Evolutionary conservation across 2,888 invertebrate species (phyloP).

Genomic region (Eristalinus aeneus): DNA sequence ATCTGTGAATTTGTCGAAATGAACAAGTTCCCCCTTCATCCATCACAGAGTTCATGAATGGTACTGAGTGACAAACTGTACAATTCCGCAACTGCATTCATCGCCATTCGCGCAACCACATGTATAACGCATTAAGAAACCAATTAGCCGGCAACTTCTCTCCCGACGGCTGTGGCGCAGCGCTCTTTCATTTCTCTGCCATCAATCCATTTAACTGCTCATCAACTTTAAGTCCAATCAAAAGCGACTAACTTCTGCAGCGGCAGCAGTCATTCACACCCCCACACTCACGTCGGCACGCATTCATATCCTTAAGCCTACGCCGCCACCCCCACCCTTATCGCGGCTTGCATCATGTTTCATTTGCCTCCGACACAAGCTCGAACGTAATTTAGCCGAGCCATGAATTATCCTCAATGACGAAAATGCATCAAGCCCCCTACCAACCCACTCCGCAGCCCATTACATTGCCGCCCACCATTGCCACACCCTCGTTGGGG

Average conservation of each 20-base stretch:
- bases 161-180: neutral
- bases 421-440: conserved; percentile 51
- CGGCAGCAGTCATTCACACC: conserved; percentile 28
- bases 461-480: conserved; percentile 1
- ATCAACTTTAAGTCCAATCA: conserved; percentile 46
- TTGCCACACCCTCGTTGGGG: conserved; percentile 13
- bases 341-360: conserved; percentile 56
- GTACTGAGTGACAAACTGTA: neutral
- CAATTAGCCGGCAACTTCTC: neutral
- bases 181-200: neutral
- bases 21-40: neutral
- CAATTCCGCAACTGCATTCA: neutral
- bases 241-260: conserved; percentile 25
- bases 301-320: neutral
- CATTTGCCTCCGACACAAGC: conserved; percentile 49
- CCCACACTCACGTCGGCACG: neutral
- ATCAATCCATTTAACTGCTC: neutral
- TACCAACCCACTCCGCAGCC: conserved; percentile 14
- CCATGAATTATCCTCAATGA: conserved; percentile 64
- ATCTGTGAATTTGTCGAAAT: too few species aligned
- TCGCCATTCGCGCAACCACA: neutral
- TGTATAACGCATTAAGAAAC: neutral
- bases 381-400: conserved; percentile 51
- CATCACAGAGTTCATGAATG: neutral
- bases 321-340: neutral